A percentile compares a stretch with the other conserved stretches of the same genome.
phyloP scores from a whole-genome alignment of 2,888 invertebrate species.

The Tipula lateralis region DNA sequence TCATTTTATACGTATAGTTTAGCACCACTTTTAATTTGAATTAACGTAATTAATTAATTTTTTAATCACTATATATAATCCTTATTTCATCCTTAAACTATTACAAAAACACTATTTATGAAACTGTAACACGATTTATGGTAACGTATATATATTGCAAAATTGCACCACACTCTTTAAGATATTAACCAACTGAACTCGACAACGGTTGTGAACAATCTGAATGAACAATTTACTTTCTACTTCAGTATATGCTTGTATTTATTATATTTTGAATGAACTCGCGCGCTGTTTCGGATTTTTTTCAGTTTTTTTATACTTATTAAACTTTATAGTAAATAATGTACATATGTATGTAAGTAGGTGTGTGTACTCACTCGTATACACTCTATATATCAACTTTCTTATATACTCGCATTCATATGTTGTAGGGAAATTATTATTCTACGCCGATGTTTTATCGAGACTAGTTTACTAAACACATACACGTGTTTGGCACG shows the following conservation, averaged over 20 bases:
- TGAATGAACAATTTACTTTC: constrained; percentile 27
- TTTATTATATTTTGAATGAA: constrained; percentile 2
- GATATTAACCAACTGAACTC: background rate
- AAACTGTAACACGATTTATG: background rate
- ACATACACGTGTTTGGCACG: constrained; percentile 1
- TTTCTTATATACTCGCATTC: too few relatives aligned
- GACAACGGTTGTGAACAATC: background rate
- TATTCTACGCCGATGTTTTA: background rate
- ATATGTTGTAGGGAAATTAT: background rate
- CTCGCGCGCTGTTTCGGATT: background rate
- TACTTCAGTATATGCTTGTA: constrained; percentile 12
- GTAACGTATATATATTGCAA: too few relatives aligned
- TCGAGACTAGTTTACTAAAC: background rate
- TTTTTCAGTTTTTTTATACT: background rate
- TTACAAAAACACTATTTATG: background rate
- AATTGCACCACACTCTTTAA: constrained; percentile 14
- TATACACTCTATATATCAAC: background rate
- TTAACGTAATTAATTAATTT: too few relatives aligned
- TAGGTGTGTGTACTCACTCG: background rate
- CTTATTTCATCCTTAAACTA: background rate
- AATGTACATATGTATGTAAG: background rate
- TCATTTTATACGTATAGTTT: background rate
- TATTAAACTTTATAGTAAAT: background rate
- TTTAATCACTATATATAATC: background rate
- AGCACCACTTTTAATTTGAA: too few relatives aligned